These are phyloP conservation scores for Acromyrmex charruanus DNA, from an alignment of 1,140 invertebrate genomes.

Conservation along the genomic window DNA sequence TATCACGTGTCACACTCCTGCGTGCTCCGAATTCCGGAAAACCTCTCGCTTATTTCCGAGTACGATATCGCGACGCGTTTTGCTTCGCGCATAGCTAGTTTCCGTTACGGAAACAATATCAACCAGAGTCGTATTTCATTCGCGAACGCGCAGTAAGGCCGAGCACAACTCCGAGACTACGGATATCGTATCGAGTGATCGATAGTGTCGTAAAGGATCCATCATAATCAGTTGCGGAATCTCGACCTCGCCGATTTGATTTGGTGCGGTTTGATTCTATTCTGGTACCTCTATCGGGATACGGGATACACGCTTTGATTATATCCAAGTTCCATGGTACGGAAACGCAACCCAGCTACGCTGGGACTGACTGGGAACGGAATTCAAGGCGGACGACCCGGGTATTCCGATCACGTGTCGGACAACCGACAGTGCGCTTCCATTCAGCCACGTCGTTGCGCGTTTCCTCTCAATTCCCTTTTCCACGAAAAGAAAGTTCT, in stretches of 20 bases:
- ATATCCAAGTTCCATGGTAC: constrained; percentile 6
- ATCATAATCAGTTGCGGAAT: constrained; percentile 41
- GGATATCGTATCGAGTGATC: constrained; percentile 10
- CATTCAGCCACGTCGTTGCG: constrained; percentile 34
- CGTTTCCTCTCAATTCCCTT: constrained; percentile 61
- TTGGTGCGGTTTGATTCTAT: not conserved
- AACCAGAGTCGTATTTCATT: constrained; percentile 38
- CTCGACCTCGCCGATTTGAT: not conserved
- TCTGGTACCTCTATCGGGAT: constrained; percentile 36
- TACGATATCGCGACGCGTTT: constrained; percentile 33
- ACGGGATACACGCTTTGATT: constrained; percentile 67
- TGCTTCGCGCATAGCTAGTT: constrained; percentile 5
- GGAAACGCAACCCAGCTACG: constrained; percentile 7
- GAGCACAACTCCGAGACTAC: not conserved
- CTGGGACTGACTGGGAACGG: constrained; percentile 34
- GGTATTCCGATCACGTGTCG: constrained; percentile 73
- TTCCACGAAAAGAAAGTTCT: not conserved
- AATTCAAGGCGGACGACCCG: constrained; percentile 24
- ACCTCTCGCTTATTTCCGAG: constrained; percentile 35
- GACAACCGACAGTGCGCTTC: constrained; percentile 60
- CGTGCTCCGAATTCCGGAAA: constrained; percentile 35
- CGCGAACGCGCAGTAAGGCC: not conserved
- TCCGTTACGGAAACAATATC: constrained; percentile 49
- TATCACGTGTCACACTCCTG: not conserved
- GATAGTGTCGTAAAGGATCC: constrained; percentile 30